Percentiles rank a stretch among this genome's conserved stretches.
Evolutionary conservation across 1,140 invertebrate genomes (phyloP).

Genomic region (Drosophila ironensis): DNA sequence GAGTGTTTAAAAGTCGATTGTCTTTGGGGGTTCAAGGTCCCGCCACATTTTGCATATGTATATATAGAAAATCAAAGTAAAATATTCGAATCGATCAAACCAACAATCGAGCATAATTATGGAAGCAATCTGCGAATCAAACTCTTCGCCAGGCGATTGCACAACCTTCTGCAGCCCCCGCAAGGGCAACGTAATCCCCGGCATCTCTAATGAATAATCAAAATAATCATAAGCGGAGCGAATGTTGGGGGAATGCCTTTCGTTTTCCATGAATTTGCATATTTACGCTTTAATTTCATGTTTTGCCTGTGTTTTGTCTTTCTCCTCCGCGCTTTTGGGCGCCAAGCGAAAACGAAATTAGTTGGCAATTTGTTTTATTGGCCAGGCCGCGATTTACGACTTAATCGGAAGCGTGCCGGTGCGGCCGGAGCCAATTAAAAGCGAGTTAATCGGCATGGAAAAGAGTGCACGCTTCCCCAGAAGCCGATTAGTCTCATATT

Average conservation of each 20-base stretch:
- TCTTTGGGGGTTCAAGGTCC: slow-evolving; percentile 52
- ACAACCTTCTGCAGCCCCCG: slow-evolving; percentile 16
- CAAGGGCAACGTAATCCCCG: neutral
- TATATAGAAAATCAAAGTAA: slow-evolving; percentile 2
- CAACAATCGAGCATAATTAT: too few relatives aligned
- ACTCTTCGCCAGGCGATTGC: too few relatives aligned
- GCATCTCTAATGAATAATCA: slow-evolving; percentile 57
- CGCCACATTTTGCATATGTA: slow-evolving; percentile 39
- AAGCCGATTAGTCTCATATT: slow-evolving; percentile 23
- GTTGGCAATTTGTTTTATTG: slow-evolving; percentile 44
- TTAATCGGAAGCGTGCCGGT: slow-evolving; percentile 21
- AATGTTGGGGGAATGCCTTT: slow-evolving; percentile 55
- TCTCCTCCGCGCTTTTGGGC: slow-evolving; percentile 29
- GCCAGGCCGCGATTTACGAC: neutral
- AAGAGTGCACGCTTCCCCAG: neutral
- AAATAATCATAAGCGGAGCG: slow-evolving; percentile 52
- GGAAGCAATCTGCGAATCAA: too few relatives aligned
- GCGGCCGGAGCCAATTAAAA: slow-evolving; percentile 23
- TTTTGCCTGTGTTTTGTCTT: neutral
- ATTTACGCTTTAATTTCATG: slow-evolving; percentile 26
- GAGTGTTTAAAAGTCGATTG: slow-evolving; percentile 23
- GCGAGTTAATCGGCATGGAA: slow-evolving; percentile 6
- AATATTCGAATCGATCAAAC: slow-evolving; percentile 40
- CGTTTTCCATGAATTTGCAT: slow-evolving; percentile 74
- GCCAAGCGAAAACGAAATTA: slow-evolving; percentile 44